These are phyloP conservation scores for Caenorhabditis macrosperma DNA, from an alignment of 2,888 invertebrate genomes.

Conservation along the genomic window DNA sequence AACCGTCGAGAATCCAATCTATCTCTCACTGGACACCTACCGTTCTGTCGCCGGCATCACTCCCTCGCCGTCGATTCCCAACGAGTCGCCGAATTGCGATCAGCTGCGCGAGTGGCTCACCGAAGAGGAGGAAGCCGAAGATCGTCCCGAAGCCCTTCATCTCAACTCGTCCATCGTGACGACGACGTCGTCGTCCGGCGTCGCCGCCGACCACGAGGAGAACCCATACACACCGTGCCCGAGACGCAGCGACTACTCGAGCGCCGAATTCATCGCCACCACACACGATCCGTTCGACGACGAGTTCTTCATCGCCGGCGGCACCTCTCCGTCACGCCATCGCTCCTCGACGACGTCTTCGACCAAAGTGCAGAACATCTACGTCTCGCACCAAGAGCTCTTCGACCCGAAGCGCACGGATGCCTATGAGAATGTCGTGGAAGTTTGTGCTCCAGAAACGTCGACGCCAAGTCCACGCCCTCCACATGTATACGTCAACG, in stretches of 20 bases:
- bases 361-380: constrained; percentile 36
- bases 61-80: constrained; percentile 18
- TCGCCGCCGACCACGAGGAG: constrained; percentile 19
- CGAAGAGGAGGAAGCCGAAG: constrained; percentile 48
- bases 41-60: constrained; percentile 39
- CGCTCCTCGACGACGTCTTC: background rate
- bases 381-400: constrained; percentile 19
- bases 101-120: constrained; percentile 46
- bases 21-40: constrained; percentile 49
- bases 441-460: constrained; percentile 18
- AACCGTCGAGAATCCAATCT: constrained; percentile 56
- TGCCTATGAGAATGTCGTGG: constrained; percentile 38
- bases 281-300: constrained; percentile 32
- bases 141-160: constrained; percentile 17
- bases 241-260: constrained; percentile 30
- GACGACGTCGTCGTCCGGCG: background rate
- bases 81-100: constrained; percentile 38
- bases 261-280: constrained; percentile 11
- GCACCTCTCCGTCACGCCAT: background rate
- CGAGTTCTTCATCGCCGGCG: constrained; percentile 5
- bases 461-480: background rate
- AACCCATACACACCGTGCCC: constrained; percentile 57
- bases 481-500: constrained; percentile 42
- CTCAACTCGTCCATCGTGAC: constrained; percentile 12
- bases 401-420: background rate